Base-by-base conservation (phyloP, 2,113 vertebrate species). In the Psophia crepitans region DNA sequence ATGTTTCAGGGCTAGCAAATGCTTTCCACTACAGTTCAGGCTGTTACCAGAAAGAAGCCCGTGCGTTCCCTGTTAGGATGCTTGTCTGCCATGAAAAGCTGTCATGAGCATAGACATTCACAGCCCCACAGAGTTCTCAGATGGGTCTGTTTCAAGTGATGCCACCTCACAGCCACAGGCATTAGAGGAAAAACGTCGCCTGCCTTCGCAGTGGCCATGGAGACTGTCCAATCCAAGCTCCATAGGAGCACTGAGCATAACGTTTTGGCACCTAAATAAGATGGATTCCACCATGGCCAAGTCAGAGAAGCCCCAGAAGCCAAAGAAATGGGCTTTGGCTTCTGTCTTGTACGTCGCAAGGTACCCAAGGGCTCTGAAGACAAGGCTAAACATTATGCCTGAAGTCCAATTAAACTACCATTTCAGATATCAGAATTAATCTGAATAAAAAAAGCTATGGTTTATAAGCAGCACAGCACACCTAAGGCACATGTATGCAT, bases 401-500 rank as follows among this genome's bases (percentile, higher is more conserved):
- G 90, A 96, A 91, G 96, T 96, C 91, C 96, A 97, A 95, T 93
- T 80, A 96, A 96, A 94, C 96, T 79, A 96, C 71, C 82, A 51
- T 96, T 94, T 95, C 96, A 86, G 94, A 95, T 94, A 91, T 93
- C 85, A 95, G 96, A 98, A 97, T 97, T 79, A 92, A 90, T 93
- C 96, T 91, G 87, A 97, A 96, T 82, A 89, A 97, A 94, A 97
- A 94, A 97, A 97, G 97, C 98, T 95, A 95, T 98, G 97, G 95
- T 91, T 74, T 69, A 85, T 96, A 96, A 98, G 98, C 98, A 98
- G 98, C 97, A 97, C 87, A 90, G 97, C 97, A 97, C 97, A 94
- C 94, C 97, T 98, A 98, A 98, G 98, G 98, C 98, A 98, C 98
- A 95, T 96, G 97, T 89, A 97, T 79, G 97, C 98, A 97, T 98